phyloP scores from a whole-genome alignment of 2,797 vertebrate genomes.

The Anolis apletophallus region DNA sequence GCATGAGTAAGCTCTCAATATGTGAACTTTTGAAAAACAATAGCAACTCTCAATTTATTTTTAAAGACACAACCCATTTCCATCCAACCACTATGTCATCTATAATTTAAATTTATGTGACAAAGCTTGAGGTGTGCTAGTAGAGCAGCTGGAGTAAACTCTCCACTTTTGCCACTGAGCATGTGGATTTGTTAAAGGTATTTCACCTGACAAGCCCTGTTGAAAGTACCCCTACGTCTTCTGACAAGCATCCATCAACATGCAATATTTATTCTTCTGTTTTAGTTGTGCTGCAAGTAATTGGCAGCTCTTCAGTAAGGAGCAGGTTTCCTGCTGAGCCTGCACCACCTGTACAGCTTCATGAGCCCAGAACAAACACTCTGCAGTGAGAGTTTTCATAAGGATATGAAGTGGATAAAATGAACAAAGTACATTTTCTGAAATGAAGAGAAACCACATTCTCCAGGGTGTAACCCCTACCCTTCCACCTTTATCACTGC shows the following conservation, averaged over 20 bases:
- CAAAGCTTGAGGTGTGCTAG: slow-evolving; percentile 77
- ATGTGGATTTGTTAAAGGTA: slow-evolving; percentile 69
- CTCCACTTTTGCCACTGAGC: slow-evolving; percentile 73
- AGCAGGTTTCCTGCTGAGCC: slow-evolving; percentile 69
- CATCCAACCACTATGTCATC: slow-evolving; percentile 77
- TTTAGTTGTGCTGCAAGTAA: slow-evolving; percentile 73
- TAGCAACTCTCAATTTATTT: slow-evolving; percentile 67
- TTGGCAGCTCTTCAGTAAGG: slow-evolving; percentile 65
- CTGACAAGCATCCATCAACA: slow-evolving; percentile 79
- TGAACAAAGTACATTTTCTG: slow-evolving; percentile 43
- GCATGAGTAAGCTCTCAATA: slow-evolving; percentile 67
- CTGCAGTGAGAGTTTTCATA: slow-evolving; percentile 54
- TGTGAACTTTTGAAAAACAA: not conserved
- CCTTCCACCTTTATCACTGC: not conserved
- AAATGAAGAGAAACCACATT: slow-evolving; percentile 27
- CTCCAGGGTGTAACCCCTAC: slow-evolving; percentile 33
- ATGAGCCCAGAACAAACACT: slow-evolving; percentile 47
- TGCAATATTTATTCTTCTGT: slow-evolving; percentile 79
- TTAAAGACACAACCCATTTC: slow-evolving; percentile 78
- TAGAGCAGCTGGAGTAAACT: slow-evolving; percentile 76
- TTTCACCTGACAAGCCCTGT: slow-evolving; percentile 71
- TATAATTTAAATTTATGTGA: slow-evolving; percentile 81
- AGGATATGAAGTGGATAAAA: slow-evolving; percentile 51
- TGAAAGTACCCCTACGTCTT: slow-evolving; percentile 71
- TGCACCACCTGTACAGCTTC: slow-evolving; percentile 61